phyloP scores from a whole-genome alignment of 2,113 vertebrate species.

The Tamias sibiricus region DNA sequence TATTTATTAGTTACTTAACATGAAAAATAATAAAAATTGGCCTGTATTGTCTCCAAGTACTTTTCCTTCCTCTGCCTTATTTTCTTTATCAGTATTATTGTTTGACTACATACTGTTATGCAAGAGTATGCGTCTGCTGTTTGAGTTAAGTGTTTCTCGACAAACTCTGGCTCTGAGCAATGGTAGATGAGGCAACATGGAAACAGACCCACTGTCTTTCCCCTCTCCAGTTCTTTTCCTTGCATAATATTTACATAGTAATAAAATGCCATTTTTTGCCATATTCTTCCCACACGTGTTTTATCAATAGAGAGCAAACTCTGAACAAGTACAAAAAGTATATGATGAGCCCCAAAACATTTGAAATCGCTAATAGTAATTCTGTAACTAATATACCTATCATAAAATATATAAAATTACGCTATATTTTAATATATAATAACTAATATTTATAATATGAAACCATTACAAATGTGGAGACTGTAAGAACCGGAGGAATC shows the following conservation, averaged over 20 bases:
- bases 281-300: background rate
- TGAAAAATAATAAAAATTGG: background rate
- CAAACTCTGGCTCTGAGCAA: background rate
- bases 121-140: background rate
- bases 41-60: background rate
- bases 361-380: constrained; percentile 28
- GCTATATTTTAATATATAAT: too few relatives aligned
- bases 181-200: background rate
- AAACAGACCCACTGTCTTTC: background rate
- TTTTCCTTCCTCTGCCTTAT: background rate
- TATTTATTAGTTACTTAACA: background rate
- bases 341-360: background rate
- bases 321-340: background rate
- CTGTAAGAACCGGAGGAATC: background rate
- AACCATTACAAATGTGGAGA: background rate
- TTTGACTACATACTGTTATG: background rate
- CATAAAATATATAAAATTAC: too few relatives aligned
- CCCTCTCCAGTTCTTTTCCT: background rate
- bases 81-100: background rate
- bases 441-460: background rate
- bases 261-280: background rate
- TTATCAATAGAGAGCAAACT: background rate
- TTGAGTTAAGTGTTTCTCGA: background rate
- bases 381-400: background rate
- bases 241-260: background rate